Percentiles rank a stretch among this genome's conserved stretches.
Conservation (phyloP, 1,140 invertebrate genomes). For the Meteorus sp. region DNA sequence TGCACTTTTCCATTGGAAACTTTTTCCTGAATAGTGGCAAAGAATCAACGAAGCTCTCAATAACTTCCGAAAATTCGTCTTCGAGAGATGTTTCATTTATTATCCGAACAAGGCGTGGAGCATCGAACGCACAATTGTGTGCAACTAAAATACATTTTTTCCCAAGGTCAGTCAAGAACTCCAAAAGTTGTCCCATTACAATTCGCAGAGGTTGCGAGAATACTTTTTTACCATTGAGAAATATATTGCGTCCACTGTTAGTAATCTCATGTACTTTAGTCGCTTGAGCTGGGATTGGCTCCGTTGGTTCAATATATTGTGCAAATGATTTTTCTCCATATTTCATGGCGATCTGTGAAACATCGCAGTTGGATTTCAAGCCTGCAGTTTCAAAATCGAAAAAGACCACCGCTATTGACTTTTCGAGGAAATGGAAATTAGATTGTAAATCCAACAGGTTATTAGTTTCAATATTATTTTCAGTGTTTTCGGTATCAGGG, state of each 20-base stretch:
- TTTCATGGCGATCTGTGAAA: slow-evolving; percentile 19
- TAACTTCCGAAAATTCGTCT: slow-evolving; percentile 10
- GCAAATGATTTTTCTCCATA: slow-evolving; percentile 5
- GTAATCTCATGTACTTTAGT: background rate
- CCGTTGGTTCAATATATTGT: slow-evolving; percentile 5
- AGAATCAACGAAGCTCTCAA: slow-evolving; percentile 20
- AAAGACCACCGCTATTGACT: slow-evolving; percentile 4
- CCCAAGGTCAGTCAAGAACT: background rate
- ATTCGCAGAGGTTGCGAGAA: background rate
- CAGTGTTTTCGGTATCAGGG: background rate
- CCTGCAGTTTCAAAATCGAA: slow-evolving; percentile 22
- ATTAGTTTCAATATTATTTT: background rate
- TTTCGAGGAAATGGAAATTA: slow-evolving; percentile 1
- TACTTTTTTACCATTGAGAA: background rate
- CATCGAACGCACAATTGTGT: slow-evolving; percentile 23
- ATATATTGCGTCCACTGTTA: background rate
- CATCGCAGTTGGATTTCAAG: background rate
- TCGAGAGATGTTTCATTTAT: slow-evolving; percentile 1
- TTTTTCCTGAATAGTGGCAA: slow-evolving; percentile 15
- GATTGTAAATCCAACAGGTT: background rate
- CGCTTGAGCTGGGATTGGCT: background rate
- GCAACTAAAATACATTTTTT: slow-evolving; percentile 22
- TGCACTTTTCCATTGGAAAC: slow-evolving; percentile 9
- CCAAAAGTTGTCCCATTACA: background rate
- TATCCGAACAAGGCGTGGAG: slow-evolving; percentile 11